Evolutionary conservation across 1,140 invertebrate genomes (phyloP).

Genomic region (Paralvinella palmiformis): DNA sequence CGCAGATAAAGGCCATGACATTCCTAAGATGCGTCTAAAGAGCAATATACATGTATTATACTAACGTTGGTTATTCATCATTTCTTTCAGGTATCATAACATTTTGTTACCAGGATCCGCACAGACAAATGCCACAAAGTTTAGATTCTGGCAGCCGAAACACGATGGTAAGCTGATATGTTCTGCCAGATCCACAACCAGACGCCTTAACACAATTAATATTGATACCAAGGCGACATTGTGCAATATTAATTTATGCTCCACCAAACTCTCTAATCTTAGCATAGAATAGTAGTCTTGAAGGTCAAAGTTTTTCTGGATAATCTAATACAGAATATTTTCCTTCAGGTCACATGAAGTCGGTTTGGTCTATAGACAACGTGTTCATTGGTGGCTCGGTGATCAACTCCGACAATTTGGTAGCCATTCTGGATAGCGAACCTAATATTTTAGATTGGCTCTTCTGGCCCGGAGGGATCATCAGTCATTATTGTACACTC

Average conservation of each 20-base stretch:
- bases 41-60: too few relatives aligned
- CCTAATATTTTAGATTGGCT: conserved; percentile 43
- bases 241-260: too few relatives aligned
- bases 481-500: conserved; percentile 40
- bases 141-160: conserved; percentile 52
- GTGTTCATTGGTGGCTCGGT: conserved; percentile 46
- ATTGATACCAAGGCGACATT: too few relatives aligned
- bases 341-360: conserved; percentile 32
- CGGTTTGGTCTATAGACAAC: conserved; percentile 52
- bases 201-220: background rate
- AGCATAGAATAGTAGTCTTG: too few relatives aligned
- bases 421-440: conserved; percentile 42
- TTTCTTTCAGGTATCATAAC: conserved; percentile 33
- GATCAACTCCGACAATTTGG: conserved; percentile 45
- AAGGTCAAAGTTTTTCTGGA: too few relatives aligned
- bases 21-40: too few relatives aligned
- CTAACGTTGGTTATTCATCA: too few relatives aligned
- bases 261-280: too few relatives aligned
- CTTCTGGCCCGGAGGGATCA: conserved; percentile 48
- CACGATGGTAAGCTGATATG: conserved; percentile 37
- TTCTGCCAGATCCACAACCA: background rate
- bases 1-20: too few relatives aligned
- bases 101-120: conserved; percentile 31
- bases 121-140: conserved; percentile 49
- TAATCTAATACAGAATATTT: background rate